Base-by-base conservation (phyloP, 2,113 vertebrate genomes). In the Rattus norvegicus region DNA sequence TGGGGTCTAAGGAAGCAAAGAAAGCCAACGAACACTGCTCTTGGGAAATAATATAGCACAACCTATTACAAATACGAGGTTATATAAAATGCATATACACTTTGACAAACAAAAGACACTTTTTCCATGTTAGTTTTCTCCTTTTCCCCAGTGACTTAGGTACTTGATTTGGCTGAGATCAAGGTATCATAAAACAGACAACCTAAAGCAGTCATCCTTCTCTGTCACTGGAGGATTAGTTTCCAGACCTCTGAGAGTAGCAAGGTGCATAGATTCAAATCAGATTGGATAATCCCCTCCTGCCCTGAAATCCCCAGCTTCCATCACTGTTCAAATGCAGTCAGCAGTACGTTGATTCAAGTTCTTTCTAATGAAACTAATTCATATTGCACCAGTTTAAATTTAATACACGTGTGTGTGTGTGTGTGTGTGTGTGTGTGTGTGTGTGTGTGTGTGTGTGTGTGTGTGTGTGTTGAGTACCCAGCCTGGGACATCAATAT, bases 61-160 rank as follows among this genome's bases (percentile, higher is more conserved):
- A 33, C 7, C 59, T 89, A 70, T 89, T 79, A 80, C 86, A 84
- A 88, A 93, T 93, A 85, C 6, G 59, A 54, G 36, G 47, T 93
- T 67, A 69, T 65, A 12, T 81, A 56, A 86, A 80, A 67, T 76
- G 72, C 0, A 54, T 8, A 90, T 54, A 36, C 2, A 22, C 63
- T 88, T 84, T n/a, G 39, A 79, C 56, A 49, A 16, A 49, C 22
- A 19, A 79, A 90, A 90, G 11, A 49, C 43, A 75, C 13, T 92
- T 81, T 49, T 92, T 93, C 17, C 1, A 54, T 67, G 61, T 81
- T 86, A 47, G 16, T 49, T 93, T 90, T 54, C 33, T 26, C 17
- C 36, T 96, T 80, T 83, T 56, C 28, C 92, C 13, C 90, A 80
- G 26, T 80, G 69, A 94, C 81, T 84, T 67, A 11, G 36, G 83